Conservation (phyloP, 2,888 invertebrate species). For the Charanyca ferruginea region DNA sequence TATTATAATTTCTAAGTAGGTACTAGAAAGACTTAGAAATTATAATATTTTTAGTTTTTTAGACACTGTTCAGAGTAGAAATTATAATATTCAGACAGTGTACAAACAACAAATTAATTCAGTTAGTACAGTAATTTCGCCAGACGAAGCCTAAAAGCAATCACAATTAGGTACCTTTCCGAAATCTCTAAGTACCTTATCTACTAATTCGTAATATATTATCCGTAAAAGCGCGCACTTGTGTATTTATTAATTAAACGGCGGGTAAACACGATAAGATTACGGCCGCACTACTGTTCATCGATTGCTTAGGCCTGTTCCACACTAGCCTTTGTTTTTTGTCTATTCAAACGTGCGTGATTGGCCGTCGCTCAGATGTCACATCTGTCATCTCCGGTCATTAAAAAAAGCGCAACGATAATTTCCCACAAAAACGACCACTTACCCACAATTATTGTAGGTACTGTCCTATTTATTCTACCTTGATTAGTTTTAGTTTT, state of each 20-base stretch:
- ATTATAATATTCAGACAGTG: too few relatives aligned
- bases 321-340: slow-evolving; percentile 22
- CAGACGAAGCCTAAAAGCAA: slow-evolving; percentile 15
- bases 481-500: not conserved
- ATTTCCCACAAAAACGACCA: too few relatives aligned
- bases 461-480: not conserved
- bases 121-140: not conserved
- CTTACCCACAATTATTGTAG: too few relatives aligned
- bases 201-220: slow-evolving; percentile 54
- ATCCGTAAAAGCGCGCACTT: slow-evolving; percentile 38
- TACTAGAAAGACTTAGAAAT: too few relatives aligned
- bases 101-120: not conserved
- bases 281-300: slow-evolving; percentile 38
- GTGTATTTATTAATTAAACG: slow-evolving; percentile 64
- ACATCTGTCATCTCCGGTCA: slow-evolving; percentile 20
- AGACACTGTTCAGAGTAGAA: too few relatives aligned
- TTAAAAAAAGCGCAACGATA: slow-evolving; percentile 1
- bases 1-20: too few relatives aligned
- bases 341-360: not conserved
- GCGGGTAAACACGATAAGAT: slow-evolving; percentile 60
- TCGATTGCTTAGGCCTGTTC: slow-evolving; percentile 35
- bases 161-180: slow-evolving; percentile 24
- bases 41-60: too few relatives aligned
- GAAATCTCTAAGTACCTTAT: slow-evolving; percentile 41
- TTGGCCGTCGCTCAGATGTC: slow-evolving; percentile 32